phyloP scores from a whole-genome alignment of 2,888 invertebrate species.

The Zeuzera pyrina region DNA sequence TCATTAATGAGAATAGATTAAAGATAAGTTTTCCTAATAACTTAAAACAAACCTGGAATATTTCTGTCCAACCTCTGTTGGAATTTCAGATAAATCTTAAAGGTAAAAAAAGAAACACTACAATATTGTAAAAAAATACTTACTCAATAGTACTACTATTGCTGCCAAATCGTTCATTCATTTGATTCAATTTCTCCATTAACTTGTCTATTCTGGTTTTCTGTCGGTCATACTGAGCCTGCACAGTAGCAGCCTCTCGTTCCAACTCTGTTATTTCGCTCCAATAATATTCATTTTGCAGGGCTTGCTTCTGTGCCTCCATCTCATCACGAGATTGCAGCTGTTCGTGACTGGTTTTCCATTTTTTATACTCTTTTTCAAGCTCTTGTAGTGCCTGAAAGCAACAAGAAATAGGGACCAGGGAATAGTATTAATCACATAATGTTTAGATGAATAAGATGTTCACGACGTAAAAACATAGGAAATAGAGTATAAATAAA shows the following conservation, averaged over 20 bases:
- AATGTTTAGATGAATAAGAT: no score
- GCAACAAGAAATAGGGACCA: no score
- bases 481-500: no score
- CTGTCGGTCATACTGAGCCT: conserved; percentile 58
- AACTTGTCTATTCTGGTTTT: conserved; percentile 49
- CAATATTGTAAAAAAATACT: conserved; percentile 24
- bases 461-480: no score
- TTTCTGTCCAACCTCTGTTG: no score
- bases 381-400: conserved; percentile 43
- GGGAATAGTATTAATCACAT: no score
- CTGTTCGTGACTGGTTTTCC: conserved; percentile 69
- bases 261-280: conserved; percentile 58
- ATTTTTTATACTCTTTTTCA: conserved; percentile 62
- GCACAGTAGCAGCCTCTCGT: conserved; percentile 35
- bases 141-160: conserved; percentile 57
- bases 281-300: conserved; percentile 74
- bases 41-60: no score
- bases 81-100: conserved; percentile 3
- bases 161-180: conserved; percentile 42
- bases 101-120: no score
- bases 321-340: conserved; percentile 69
- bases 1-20: no score
- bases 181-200: conserved; percentile 37
- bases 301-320: conserved; percentile 47
- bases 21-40: no score